Base-by-base conservation (phyloP, 2,888 invertebrate species). In the Scaptodrosophila latifasciaeformis region DNA sequence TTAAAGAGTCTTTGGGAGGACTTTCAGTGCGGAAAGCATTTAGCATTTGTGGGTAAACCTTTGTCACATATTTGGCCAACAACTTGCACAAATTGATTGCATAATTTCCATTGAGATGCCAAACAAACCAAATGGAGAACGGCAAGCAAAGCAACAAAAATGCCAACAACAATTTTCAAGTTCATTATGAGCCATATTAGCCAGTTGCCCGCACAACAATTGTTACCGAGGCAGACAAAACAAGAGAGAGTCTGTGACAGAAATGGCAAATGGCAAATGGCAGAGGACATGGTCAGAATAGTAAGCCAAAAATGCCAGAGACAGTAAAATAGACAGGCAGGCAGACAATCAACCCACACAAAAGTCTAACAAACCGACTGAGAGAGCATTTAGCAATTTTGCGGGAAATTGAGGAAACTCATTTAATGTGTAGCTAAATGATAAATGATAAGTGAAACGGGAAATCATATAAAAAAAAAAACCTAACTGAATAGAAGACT, bases 61-160 rank as follows among this genome's bases (percentile, higher is more conserved):
- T 29, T 21, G 46, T 64, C 40, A 44, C 42, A 49, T 42, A 49
- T 58, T 27, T 37, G 5, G 19, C 1, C 12, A 10, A 9, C 62
- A 65, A 75, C 61, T 78, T 71, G 79, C 81, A 77, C 67, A 72
- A 72, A 74, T 72, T 72, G 70, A 77, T 80, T 80, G 81, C 81
- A 74, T 72, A 77, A 80, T 72, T 74, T 80, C 81, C 75, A 70
- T 21, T 58, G 27, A 17, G 37, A 29, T 7, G 18, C n/a, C 30
- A 17, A 43, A 15, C 18, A 18, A 18, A 40, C 40, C 9, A 2
- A n/a, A 4, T 7, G 21, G 21, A 5, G n/a, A n/a, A 5, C 13
- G 40, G 56, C 34, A 49, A 24, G n/a, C 13, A 24, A 24, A 21
- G 46, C 49, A 55, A 60, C 68, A 45, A 63, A 63, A 71, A 59